Base-by-base conservation (phyloP, 2,888 invertebrate genomes). In the Nemoura dubitans region DNA sequence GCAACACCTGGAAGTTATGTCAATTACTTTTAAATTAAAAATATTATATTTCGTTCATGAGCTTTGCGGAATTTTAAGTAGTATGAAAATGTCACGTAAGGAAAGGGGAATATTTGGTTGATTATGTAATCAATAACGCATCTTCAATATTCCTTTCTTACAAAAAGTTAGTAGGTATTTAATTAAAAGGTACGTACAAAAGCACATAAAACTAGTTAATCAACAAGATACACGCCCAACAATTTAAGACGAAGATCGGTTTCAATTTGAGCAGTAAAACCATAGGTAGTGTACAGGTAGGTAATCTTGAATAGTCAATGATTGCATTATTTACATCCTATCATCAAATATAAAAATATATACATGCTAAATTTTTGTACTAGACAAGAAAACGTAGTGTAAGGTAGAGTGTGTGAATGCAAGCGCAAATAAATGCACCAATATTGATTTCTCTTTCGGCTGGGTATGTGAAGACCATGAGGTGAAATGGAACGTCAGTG, bases 121-220 rank as follows among this genome's bases (percentile, higher is more conserved):
- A n/a, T n/a, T n/a, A n/a, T n/a, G n/a, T n/a, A n/a, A n/a, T n/a
- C n/a, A n/a, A n/a, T n/a, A n/a, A n/a, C n/a, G n/a, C n/a, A n/a
- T n/a, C n/a, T n/a, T 78, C 27, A 16, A 1, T 30, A 21, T 30
- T 7, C 29, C 0, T 82, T 82, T 82, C 82, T 28, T 82, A 82
- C 10, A 82, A 30, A 82, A 82, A 36, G 82, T 82, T 82, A 29
- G 82, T 82, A 82, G n/a, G n/a, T n/a, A n/a, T n/a, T n/a, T n/a
- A n/a, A 6, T 82, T 82, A 82, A 82, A 29, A 29, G n/a, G 10
- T 82, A 10, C 25, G n/a, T 82, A 82, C 27, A 30, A 29, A 30
- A 82, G 25, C 28, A 82, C 36, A 82, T 82, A 82, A 82, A n/a
- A 82, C n/a, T n/a, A 82, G 59, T 59, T 59, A 59, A 59, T 27